Conservation (phyloP, 1,140 invertebrate species). For the Ips nitidus region DNA sequence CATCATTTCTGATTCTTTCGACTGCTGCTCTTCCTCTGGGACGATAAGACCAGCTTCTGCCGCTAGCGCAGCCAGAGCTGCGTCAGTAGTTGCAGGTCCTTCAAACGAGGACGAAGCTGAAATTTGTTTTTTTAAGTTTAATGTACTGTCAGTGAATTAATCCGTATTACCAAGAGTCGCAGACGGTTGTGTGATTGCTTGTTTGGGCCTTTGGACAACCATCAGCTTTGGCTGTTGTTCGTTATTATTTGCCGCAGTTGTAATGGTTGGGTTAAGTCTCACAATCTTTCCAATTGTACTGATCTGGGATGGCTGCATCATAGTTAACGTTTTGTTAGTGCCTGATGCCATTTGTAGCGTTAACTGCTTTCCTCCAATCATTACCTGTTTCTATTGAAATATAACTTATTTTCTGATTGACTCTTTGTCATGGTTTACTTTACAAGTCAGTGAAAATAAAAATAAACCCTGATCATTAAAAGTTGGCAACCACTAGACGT, state of each 20-base stretch:
- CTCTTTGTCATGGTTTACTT: too few relatives aligned
- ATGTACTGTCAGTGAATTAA: background rate
- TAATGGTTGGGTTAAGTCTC: constrained; percentile 52
- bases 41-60: constrained; percentile 67
- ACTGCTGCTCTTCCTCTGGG: constrained; percentile 48
- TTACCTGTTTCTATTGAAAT: constrained; percentile 59
- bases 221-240: constrained; percentile 55
- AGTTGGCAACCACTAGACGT: too few relatives aligned
- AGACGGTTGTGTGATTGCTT: constrained; percentile 61
- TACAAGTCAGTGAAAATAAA: too few relatives aligned
- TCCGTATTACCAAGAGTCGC: constrained; percentile 53
- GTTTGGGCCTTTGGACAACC: constrained; percentile 56
- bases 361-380: constrained; percentile 70
- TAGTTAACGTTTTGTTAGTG: constrained; percentile 51
- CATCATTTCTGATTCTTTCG: background rate
- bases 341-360: constrained; percentile 57
- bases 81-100: constrained; percentile 65
- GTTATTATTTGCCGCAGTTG: constrained; percentile 32
- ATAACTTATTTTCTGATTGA: background rate
- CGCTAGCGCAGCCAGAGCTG: constrained; percentile 64
- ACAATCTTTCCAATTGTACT: constrained; percentile 47
- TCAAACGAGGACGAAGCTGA: constrained; percentile 58
- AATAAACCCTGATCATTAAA: too few relatives aligned
- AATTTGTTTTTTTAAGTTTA: background rate
- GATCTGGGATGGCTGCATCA: constrained; percentile 44